Evolutionary conservation across 2,888 invertebrate species (phyloP).

Genomic region (Odiellus spinosus): DNA sequence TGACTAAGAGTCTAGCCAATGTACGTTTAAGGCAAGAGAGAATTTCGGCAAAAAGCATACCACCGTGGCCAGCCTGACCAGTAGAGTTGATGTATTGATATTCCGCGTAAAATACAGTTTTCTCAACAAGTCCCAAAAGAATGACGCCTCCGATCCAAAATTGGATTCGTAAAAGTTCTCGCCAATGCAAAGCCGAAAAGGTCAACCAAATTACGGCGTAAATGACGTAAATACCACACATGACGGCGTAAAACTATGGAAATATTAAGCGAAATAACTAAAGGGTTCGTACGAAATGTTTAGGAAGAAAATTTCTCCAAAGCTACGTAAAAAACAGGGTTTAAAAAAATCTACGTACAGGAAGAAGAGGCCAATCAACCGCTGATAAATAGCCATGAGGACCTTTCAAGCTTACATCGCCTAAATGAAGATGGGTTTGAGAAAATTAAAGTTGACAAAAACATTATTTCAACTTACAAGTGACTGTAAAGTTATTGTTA

Average conservation of each 20-base stretch:
- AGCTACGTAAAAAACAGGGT: too few relatives aligned
- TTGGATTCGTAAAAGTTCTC: conserved; percentile 76
- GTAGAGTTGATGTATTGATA: conserved; percentile 59
- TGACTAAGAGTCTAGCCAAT: conserved; percentile 77
- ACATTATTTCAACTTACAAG: background rate
- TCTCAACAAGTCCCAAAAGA: conserved; percentile 50
- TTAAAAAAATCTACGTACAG: too few relatives aligned
- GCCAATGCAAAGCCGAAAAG: conserved; percentile 71
- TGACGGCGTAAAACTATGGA: conserved; percentile 63
- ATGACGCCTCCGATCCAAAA: conserved; percentile 93
- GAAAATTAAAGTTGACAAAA: background rate
- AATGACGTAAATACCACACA: conserved; percentile 75
- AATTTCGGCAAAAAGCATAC: conserved; percentile 71
- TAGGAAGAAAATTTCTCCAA: background rate
- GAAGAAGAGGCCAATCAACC: conserved; percentile 70
- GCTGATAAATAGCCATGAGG: conserved; percentile 71
- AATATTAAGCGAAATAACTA: conserved; percentile 2
- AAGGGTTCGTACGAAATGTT: background rate
- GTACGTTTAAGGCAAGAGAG: conserved; percentile 81
- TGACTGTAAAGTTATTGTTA: conserved; percentile 1
- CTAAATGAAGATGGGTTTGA: conserved; percentile 21
- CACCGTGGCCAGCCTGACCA: conserved; percentile 40
- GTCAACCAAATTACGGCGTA: conserved; percentile 65
- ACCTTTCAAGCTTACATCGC: conserved; percentile 49
- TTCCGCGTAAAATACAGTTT: conserved; percentile 77